Conservation (phyloP, 2,113 vertebrate genomes). For the Pitta sordida region DNA sequence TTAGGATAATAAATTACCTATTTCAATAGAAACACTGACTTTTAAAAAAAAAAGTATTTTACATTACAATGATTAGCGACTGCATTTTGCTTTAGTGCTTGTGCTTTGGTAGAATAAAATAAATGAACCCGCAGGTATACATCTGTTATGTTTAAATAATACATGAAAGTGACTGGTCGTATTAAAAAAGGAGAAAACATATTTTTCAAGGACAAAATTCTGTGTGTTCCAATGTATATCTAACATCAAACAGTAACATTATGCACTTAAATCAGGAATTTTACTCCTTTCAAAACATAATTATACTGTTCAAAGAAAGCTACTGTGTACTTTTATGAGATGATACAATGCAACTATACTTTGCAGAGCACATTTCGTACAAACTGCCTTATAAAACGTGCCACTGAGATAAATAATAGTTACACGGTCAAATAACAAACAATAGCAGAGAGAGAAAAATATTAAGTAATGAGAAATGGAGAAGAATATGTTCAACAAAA, state of each 20-base stretch:
- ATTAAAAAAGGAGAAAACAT: neutral
- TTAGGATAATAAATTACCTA: neutral
- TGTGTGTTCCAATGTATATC: neutral
- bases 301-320: slow-evolving; percentile 40
- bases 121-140: neutral
- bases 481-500: neutral
- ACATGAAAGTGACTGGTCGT: neutral
- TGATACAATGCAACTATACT: neutral
- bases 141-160: slow-evolving; percentile 36
- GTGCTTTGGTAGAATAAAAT: neutral
- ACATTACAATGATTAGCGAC: neutral
- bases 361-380: neutral
- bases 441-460: slow-evolving; percentile 1
- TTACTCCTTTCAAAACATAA: slow-evolving; percentile 31
- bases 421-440: slow-evolving; percentile 26
- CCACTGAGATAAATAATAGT: slow-evolving; percentile 29
- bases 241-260: neutral
- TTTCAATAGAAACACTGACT: neutral
- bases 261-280: neutral
- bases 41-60: neutral
- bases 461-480: neutral
- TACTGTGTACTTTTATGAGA: slow-evolving; percentile 22
- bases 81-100: neutral
- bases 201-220: slow-evolving; percentile 35
- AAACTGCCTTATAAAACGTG: neutral